These are phyloP conservation scores for Drosophila serrata DNA, from an alignment of 1,140 invertebrate genomes.

Conservation along the genomic window DNA sequence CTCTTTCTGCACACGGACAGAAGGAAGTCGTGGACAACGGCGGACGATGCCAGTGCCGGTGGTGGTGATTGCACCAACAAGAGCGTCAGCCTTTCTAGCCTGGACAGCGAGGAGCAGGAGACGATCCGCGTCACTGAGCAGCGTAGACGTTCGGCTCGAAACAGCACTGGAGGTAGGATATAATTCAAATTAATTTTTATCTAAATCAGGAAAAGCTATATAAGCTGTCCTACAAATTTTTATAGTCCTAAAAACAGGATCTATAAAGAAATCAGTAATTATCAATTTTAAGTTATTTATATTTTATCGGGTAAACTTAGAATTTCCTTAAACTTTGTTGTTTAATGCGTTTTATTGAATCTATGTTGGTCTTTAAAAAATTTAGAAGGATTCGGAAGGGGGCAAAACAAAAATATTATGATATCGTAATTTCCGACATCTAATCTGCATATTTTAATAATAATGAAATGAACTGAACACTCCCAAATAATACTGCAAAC, in stretches of 20 bases:
- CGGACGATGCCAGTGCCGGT: slow-evolving; percentile 87
- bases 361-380: not conserved
- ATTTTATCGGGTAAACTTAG: not conserved
- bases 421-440: not conserved
- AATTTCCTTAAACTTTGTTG: not conserved
- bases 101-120: slow-evolving; percentile 87
- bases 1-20: slow-evolving; percentile 86
- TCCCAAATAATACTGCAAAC: not conserved
- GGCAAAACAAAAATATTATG: not conserved
- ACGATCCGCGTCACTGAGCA: slow-evolving; percentile 83
- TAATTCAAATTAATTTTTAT: not conserved
- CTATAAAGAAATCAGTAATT: too few relatives aligned
- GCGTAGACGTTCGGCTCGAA: slow-evolving; percentile 85
- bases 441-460: not conserved
- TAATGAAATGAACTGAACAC: not conserved
- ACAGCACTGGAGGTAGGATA: slow-evolving; percentile 86
- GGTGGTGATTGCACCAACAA: slow-evolving; percentile 83
- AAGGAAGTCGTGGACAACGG: slow-evolving; percentile 92
- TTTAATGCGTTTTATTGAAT: not conserved
- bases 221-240: too few relatives aligned
- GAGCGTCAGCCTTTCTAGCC: slow-evolving; percentile 86
- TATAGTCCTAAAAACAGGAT: too few relatives aligned
- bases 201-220: too few relatives aligned
- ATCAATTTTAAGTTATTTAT: too few relatives aligned
- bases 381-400: not conserved